A percentile compares a stretch with the other conserved stretches of the same genome.
These are phyloP conservation scores for Crocallis elinguaria DNA, from an alignment of 2,888 invertebrate species.

Conservation along the genomic window DNA sequence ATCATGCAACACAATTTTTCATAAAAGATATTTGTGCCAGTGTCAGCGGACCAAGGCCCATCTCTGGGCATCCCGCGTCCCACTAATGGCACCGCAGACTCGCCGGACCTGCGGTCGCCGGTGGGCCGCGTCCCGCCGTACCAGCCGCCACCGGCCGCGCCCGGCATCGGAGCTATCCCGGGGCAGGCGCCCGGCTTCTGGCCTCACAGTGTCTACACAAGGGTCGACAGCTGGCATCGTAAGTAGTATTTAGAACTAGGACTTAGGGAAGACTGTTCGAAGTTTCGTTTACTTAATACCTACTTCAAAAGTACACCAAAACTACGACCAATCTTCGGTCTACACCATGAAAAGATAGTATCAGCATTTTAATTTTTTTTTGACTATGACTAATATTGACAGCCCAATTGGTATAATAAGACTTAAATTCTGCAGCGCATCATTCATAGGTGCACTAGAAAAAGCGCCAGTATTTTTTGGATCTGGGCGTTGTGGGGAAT, in stretches of 20 bases:
- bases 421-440: too few relatives aligned
- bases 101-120: conserved; percentile 69
- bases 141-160: conserved; percentile 79
- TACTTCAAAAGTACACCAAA: too few relatives aligned
- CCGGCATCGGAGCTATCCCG: conserved; percentile 63
- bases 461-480: too few relatives aligned
- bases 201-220: conserved; percentile 65
- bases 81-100: conserved; percentile 63
- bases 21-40: conserved; percentile 35
- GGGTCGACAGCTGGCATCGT: conserved; percentile 73
- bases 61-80: conserved; percentile 49
- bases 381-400: too few relatives aligned
- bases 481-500: too few relatives aligned
- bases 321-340: too few relatives aligned
- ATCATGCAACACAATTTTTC: not conserved
- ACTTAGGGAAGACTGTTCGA: not conserved
- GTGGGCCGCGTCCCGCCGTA: conserved; percentile 76
- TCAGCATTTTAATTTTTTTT: too few relatives aligned
- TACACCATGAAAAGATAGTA: too few relatives aligned
- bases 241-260: conserved; percentile 44
- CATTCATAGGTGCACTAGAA: too few relatives aligned
- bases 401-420: too few relatives aligned
- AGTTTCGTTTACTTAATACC: not conserved
- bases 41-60: conserved; percentile 56
- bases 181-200: conserved; percentile 67